Evolutionary conservation across 2,888 invertebrate genomes (phyloP).

Genomic region (Thera britannica): DNA sequence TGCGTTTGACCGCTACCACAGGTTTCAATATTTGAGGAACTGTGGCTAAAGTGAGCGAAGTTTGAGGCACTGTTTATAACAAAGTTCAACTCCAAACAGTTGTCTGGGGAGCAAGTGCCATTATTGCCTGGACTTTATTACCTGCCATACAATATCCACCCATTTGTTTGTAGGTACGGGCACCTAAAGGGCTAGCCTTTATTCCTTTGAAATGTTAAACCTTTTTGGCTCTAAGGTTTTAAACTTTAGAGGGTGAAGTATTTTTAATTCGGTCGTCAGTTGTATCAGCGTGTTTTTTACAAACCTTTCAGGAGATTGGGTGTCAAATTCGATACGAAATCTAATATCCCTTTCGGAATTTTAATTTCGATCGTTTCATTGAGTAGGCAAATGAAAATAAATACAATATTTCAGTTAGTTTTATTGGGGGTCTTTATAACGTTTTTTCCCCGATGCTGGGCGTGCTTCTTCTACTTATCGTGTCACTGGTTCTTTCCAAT

Average conservation of each 20-base stretch:
- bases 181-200: constrained; percentile 2
- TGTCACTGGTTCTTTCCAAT: too few relatives aligned
- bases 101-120: constrained; percentile 28
- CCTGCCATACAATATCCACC: constrained; percentile 14
- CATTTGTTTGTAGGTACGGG: constrained; percentile 3
- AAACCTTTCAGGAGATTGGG: not conserved
- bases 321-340: not conserved
- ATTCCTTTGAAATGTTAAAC: not conserved
- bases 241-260: not conserved
- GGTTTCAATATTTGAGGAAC: not conserved
- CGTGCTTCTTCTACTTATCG: too few relatives aligned
- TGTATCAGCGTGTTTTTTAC: not conserved
- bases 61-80: constrained; percentile 31
- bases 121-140: constrained; percentile 31
- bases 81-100: constrained; percentile 34
- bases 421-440: too few relatives aligned
- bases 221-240: not conserved
- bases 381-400: too few relatives aligned
- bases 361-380: too few relatives aligned
- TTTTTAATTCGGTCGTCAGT: not conserved
- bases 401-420: too few relatives aligned
- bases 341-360: not conserved
- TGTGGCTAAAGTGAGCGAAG: constrained; percentile 15
- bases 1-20: not conserved
- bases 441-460: too few relatives aligned